Conservation (phyloP, 2,113 vertebrate species). For the Podocnemis expansa region DNA sequence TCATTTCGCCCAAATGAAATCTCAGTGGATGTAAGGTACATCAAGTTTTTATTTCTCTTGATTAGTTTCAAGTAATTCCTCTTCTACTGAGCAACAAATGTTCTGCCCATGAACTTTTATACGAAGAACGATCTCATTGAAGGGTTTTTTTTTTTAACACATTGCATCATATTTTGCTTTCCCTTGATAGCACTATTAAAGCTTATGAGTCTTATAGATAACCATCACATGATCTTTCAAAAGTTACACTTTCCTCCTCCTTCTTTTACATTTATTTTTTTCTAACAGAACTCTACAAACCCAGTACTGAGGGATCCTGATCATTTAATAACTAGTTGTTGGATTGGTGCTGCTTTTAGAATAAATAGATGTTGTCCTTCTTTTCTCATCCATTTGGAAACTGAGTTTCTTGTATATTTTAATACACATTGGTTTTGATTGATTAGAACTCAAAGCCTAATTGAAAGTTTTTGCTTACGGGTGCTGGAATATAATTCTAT, state of each 20-base stretch:
- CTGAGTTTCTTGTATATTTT: accelerated
- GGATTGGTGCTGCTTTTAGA: not conserved
- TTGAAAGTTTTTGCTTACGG: not conserved
- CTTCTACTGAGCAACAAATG: not conserved
- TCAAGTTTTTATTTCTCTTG: not conserved
- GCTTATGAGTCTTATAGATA: not conserved
- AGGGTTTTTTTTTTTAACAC: not conserved
- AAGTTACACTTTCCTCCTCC: not conserved
- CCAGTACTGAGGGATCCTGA: not conserved
- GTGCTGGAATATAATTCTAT: not conserved
- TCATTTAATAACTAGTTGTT: not conserved
- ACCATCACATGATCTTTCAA: not conserved
- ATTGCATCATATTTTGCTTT: not conserved
- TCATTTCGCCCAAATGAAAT: not conserved
- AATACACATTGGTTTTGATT: not conserved
- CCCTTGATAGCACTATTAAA: not conserved
- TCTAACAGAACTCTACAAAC: not conserved
- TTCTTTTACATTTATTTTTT: not conserved
- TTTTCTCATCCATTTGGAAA: not conserved
- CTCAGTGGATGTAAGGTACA: not conserved
- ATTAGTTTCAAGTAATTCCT: not conserved
- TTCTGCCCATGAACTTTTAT: not conserved
- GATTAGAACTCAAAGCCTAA: accelerated
- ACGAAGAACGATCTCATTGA: not conserved
- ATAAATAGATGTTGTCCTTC: not conserved